A percentile compares a stretch with the other conserved stretches of the same genome.
Evolutionary conservation across 2,888 invertebrate genomes (phyloP).

Genomic region (Diplazon laetatorius): DNA sequence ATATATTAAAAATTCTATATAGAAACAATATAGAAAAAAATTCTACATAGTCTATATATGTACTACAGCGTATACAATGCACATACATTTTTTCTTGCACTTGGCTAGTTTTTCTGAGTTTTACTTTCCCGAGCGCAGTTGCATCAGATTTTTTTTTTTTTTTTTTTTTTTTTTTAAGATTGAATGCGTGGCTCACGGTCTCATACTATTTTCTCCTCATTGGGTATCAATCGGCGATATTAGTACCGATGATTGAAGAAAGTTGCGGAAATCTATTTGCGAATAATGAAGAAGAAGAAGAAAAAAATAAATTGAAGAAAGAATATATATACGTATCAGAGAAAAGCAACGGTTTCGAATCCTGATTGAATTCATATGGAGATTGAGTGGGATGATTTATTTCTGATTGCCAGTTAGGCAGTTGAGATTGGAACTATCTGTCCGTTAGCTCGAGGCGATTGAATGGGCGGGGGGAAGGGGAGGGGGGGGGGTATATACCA

Average conservation of each 20-base stretch:
- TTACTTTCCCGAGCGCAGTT: constrained; percentile 40
- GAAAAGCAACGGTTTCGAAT: neutral
- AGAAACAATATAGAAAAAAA: too few relatives aligned
- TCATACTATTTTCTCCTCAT: neutral
- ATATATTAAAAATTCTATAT: too few relatives aligned
- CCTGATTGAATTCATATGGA: constrained; percentile 33
- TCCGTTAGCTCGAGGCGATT: neutral
- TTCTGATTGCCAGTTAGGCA: constrained; percentile 22
- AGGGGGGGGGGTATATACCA: too few relatives aligned
- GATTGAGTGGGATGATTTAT: constrained; percentile 6
- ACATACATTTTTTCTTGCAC: too few relatives aligned
- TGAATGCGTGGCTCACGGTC: neutral
- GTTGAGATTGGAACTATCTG: neutral
- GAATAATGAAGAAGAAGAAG: neutral
- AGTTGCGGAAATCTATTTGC: constrained; percentile 31
- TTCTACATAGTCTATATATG: too few relatives aligned
- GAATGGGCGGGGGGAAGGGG: too few relatives aligned
- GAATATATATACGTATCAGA: too few relatives aligned
- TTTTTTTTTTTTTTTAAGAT: constrained; percentile 42
- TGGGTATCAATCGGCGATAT: neutral
- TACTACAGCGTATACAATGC: too few relatives aligned
- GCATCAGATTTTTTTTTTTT: constrained; percentile 41
- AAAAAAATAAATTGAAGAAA: constrained; percentile 19
- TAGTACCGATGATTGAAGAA: neutral
- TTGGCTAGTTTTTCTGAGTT: constrained; percentile 14